Evolutionary conservation across 2,797 vertebrate genomes (phyloP), one percentile per base, ranked within the genome.

Genomic region (Ctenopoma kingsleyae): DNA sequence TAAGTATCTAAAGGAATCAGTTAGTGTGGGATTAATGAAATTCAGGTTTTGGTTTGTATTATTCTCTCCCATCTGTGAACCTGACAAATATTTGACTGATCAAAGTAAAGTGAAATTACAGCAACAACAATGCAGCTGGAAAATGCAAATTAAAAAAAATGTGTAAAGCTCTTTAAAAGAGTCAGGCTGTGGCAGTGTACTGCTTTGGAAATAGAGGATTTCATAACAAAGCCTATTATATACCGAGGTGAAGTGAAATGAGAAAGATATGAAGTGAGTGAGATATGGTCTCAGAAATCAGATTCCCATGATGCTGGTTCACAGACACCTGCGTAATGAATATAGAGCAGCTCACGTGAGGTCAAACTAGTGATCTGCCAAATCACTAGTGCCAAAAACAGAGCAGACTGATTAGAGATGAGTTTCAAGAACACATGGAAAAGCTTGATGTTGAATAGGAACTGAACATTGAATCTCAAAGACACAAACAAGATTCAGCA

Each of bases 401-500:
- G 22, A 72, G 60, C 12, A 8, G 16, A 49, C 46, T 50, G 64
- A 73, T 55, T 49, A 49, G 49, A 73, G 56, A 47, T 56, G 69
- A 76, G 74, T 56, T 59, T 76, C 74, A 63, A 59, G 67, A 72
- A 76, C 63, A 71, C 56, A 71, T 69, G 59, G 35, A 70, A 55
- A 69, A 44, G 43, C 54, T 53, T 61, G 58, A 54, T 71, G 76
- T 62, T 80, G 70, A 84, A 82, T 49, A 62, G 49, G 57, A 76
- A 56, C 66, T 78, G 51, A 72, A 79, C 71, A 67, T 78, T 80
- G 82, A 82, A 89, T 88, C 80, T 78, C 55, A 87, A 78, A 86
- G 79, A 66, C 69, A 72, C 65, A 89, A 76, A 81, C 71, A 83
- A 66, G 65, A 81, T 67, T 71, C 4, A 61, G 50, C 30, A 32